These are phyloP conservation scores for Lampris incognitus DNA, from an alignment of 2,113 vertebrate genomes.

Conservation along the genomic window DNA sequence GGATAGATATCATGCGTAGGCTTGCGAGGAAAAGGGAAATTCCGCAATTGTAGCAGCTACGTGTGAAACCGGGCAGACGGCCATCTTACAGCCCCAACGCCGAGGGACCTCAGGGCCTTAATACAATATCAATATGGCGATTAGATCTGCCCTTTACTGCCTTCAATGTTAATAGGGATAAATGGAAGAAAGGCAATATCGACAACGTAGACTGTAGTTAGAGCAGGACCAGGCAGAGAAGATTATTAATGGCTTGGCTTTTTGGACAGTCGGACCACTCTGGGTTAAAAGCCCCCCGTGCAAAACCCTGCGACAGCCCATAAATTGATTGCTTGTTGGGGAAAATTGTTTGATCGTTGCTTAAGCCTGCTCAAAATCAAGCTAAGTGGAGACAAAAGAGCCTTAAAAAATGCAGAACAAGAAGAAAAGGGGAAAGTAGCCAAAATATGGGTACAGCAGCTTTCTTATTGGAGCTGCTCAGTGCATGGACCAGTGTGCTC, in stretches of 20 bases:
- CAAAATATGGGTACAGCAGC: constrained; percentile 1
- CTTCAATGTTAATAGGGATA: constrained; percentile 72
- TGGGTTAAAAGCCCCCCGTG: constrained; percentile 8
- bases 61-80: constrained; percentile 66
- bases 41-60: not conserved
- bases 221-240: constrained; percentile 38
- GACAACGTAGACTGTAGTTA: constrained; percentile 51
- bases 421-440: not conserved
- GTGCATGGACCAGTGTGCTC: not conserved
- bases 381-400: constrained; percentile 23
- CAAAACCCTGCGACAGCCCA: constrained; percentile 2
- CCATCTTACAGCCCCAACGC: constrained; percentile 59
- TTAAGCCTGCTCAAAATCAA: constrained; percentile 38
- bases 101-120: constrained; percentile 67
- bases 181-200: constrained; percentile 64
- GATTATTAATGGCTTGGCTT: constrained; percentile 56
- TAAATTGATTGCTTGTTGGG: constrained; percentile 29
- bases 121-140: constrained; percentile 79
- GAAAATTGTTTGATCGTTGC: constrained; percentile 32
- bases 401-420: constrained; percentile 14
- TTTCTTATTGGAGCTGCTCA: not conserved
- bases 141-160: constrained; percentile 76
- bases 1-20: constrained; percentile 26
- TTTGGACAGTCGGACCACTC: constrained; percentile 29
- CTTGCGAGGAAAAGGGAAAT: constrained; percentile 35